Evolutionary conservation across 92 coral and sea anemone species (phyloP).

Genomic region (Anthopleura xanthogrammica): DNA sequence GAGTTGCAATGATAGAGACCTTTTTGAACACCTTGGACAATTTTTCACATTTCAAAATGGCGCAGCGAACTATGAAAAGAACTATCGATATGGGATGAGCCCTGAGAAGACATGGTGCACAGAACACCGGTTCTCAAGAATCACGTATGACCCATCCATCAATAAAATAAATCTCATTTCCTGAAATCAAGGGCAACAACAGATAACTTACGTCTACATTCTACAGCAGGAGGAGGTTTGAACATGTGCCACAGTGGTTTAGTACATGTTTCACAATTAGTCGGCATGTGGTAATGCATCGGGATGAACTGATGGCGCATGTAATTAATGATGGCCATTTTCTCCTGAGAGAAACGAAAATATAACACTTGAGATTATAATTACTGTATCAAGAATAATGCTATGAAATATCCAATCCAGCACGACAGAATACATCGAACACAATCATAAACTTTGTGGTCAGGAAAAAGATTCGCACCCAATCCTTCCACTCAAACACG

Average conservation of each 20-base stretch:
- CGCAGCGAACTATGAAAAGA: no score
- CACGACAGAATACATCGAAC: background rate
- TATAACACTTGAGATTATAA: background rate
- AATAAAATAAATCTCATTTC: no score
- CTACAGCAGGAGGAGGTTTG: slow-evolving; percentile 95
- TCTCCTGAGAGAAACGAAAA: slow-evolving; percentile 58
- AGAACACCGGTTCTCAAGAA: no score
- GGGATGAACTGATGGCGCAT: slow-evolving; percentile 98
- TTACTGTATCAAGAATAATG: background rate
- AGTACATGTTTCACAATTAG: slow-evolving; percentile 96
- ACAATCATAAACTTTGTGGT: no score
- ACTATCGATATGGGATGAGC: no score
- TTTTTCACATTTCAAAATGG: no score
- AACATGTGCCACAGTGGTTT: slow-evolving; percentile 98
- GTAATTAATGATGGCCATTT: slow-evolving; percentile 85
- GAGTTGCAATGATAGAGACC: no score
- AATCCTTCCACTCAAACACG: no score
- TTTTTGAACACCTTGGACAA: no score
- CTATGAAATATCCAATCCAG: no score
- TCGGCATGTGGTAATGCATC: slow-evolving; percentile 97
- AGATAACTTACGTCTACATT: slow-evolving; percentile 85
- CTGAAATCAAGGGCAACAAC: background rate
- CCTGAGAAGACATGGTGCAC: no score
- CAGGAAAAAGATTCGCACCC: background rate
- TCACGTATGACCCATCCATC: no score